Evolutionary conservation across 2,888 invertebrate species (phyloP).

Genomic region (Eupithecia dodoneata): DNA sequence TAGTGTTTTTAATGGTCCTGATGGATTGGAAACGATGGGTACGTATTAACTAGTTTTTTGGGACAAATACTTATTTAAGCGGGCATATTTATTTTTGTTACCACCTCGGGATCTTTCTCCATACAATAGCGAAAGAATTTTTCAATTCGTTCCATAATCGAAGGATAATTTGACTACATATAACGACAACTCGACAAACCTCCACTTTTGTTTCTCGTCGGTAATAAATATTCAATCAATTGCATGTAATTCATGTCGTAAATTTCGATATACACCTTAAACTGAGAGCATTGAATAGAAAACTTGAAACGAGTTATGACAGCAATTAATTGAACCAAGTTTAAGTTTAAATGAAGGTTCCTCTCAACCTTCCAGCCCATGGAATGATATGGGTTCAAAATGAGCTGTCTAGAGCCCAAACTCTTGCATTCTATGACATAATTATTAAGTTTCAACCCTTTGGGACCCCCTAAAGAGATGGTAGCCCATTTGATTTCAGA

Average conservation of each 20-base stretch:
- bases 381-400: constrained; percentile 36
- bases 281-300: not conserved
- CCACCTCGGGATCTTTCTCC: too few species aligned
- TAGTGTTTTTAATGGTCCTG: constrained; percentile 21
- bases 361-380: constrained; percentile 8
- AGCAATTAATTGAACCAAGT: constrained; percentile 15
- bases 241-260: not conserved
- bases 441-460: constrained; percentile 33
- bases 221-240: not conserved
- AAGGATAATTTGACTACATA: too few species aligned
- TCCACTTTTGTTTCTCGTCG: too few species aligned
- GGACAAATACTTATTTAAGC: too few species aligned
- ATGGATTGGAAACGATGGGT: constrained; percentile 11
- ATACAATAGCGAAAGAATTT: too few species aligned
- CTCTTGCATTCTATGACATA: constrained; percentile 32
- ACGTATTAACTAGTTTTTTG: not conserved
- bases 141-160: too few species aligned
- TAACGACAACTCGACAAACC: too few species aligned
- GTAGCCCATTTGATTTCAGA: constrained; percentile 28
- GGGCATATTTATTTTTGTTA: too few species aligned
- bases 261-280: not conserved
- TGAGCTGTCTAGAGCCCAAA: constrained; percentile 30
- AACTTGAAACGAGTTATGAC: constrained; percentile 14
- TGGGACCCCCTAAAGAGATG: constrained; percentile 26
- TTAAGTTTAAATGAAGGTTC: constrained; percentile 13